Evolutionary conservation across 2,888 invertebrate genomes (phyloP), one percentile per base, ranked within the genome.

Genomic region (Watsonalla binaria): DNA sequence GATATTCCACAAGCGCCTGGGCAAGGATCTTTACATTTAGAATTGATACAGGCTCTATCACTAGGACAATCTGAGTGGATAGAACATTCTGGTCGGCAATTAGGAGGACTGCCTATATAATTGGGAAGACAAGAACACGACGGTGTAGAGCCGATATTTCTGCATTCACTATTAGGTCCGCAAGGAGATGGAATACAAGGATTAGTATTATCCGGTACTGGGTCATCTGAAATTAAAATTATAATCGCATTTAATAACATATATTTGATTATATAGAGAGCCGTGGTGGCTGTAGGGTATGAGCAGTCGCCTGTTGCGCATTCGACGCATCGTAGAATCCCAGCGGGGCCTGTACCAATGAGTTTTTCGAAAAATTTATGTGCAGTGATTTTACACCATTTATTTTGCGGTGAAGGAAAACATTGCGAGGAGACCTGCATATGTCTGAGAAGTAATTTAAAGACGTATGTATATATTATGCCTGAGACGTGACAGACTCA

Each of bases 11-110:
- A 96, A 46, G 95, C 94, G 15, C 96, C 96, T 4, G 94, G 94
- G 68, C 96, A 96, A 14, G 96, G 96, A 80, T 96, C 95, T 59
- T 87, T 89, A 70, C 96, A 96, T 76, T 92, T 94, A 52, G 94
- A 93, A 60, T 93, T 93, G 51, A 96, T 94, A 74, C 97, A 97
- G 46, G 96, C 95, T 63, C 92, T 88, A 68, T 94, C 93, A 69
- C 93, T 94, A 6, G 93, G 78, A 75, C 97, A 97, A 68, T 96
- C 96, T 0, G 95, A 91, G 74, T 95, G 95, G 51, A 95, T 92
- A 0, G 90, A 88, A 70, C 94, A 94, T 78, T 94, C 94, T 47
- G 94, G 94, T 58, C 94, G 90, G 70, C 94, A 95, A 65, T 94
- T 92, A 0, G 94, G 94, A 51, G 95, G 95, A 57, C 92, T 92